These are phyloP conservation scores for Sympetrum striolatum DNA, from an alignment of 2,888 invertebrate genomes.

Conservation along the genomic window DNA sequence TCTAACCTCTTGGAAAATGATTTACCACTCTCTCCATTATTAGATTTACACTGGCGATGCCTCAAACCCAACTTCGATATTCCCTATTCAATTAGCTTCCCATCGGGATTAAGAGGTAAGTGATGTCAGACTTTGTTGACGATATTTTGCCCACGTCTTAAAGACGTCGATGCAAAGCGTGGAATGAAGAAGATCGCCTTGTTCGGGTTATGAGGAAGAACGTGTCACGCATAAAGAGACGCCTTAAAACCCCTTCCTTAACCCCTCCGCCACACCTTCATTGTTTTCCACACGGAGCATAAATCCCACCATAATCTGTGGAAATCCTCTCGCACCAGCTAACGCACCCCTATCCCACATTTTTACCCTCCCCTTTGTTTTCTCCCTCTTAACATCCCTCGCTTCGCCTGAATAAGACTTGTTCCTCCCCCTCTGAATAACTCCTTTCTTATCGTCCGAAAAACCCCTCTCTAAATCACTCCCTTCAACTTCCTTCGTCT, in stretches of 20 bases:
- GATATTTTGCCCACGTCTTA: background rate
- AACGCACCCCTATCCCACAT: background rate
- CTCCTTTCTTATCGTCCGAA: too few relatives aligned
- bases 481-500: background rate
- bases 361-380: background rate
- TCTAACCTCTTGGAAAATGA: background rate
- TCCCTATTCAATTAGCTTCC: constrained; percentile 23
- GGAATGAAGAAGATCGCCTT: background rate
- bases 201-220: background rate
- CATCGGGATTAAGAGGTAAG: constrained; percentile 23
- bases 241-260: background rate
- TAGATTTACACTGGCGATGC: background rate
- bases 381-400: background rate
- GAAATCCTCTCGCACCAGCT: constrained; percentile 10
- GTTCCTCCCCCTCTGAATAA: background rate
- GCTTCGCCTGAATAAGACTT: background rate
- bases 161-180: background rate
- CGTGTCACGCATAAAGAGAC: constrained; percentile 9
- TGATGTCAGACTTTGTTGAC: constrained; percentile 27
- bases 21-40: background rate
- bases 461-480: too few relatives aligned
- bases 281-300: background rate
- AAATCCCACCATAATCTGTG: constrained; percentile 20
- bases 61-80: background rate
- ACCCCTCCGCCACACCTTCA: background rate